Evolutionary conservation across 2,888 invertebrate genomes (phyloP).

Genomic region (Drosophila villosipedis): DNA sequence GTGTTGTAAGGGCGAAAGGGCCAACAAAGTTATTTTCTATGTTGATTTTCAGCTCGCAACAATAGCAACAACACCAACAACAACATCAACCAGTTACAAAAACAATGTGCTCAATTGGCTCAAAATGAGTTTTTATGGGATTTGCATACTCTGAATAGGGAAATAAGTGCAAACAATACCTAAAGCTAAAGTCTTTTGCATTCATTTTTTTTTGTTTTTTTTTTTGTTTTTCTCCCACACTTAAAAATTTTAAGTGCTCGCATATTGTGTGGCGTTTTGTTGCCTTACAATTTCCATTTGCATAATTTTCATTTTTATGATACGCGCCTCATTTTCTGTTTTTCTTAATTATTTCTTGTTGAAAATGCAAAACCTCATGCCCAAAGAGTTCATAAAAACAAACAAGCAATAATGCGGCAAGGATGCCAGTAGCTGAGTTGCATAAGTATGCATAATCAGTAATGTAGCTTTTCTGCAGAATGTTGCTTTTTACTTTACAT

Average conservation of each 20-base stretch:
- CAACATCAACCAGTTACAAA: constrained; percentile 23
- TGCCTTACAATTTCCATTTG: constrained; percentile 56
- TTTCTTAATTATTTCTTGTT: constrained; percentile 73
- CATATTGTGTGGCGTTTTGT: constrained; percentile 37
- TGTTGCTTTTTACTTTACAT: not conserved
- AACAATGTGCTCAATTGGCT: constrained; percentile 75
- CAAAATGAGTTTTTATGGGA: constrained; percentile 79
- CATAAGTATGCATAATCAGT: constrained; percentile 4
- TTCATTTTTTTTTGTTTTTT: constrained; percentile 3
- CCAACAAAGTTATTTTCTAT: constrained; percentile 39
- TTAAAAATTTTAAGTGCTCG: constrained; percentile 12
- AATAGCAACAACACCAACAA: constrained; percentile 37
- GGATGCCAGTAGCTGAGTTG: constrained; percentile 1
- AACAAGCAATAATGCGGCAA: constrained; percentile 8
- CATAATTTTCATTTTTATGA: constrained; percentile 74
- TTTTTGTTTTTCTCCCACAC: not conserved
- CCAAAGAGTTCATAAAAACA: constrained; percentile 27
- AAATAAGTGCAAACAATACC: constrained; percentile 63
- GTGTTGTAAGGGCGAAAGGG: constrained; percentile 18
- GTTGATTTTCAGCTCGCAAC: constrained; percentile 54
- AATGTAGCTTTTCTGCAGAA: not conserved
- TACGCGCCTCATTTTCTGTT: constrained; percentile 54
- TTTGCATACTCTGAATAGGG: constrained; percentile 73
- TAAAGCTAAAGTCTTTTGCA: constrained; percentile 41
- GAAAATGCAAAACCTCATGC: constrained; percentile 36